Evolutionary conservation across 1,140 invertebrate species (phyloP).

Genomic region (Daktulosphaira vitifoliae): DNA sequence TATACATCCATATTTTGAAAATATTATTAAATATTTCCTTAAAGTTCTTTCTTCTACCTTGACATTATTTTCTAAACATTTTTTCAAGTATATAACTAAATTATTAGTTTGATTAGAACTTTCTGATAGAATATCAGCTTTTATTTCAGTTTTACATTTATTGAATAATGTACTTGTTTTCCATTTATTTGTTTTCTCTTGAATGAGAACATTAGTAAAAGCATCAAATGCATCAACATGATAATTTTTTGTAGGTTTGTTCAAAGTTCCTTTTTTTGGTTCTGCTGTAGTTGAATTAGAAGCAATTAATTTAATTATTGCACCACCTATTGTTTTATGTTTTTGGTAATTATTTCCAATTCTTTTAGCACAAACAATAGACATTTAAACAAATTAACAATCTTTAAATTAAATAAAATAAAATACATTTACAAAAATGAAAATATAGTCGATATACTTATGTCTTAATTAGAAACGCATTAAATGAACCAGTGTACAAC

Average conservation of each 20-base stretch:
- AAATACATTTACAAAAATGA: too few species aligned
- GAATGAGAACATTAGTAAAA: background rate
- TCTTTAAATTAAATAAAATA: too few species aligned
- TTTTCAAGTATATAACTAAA: background rate
- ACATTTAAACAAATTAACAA: too few species aligned
- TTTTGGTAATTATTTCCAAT: background rate
- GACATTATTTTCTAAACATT: background rate
- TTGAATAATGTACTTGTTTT: background rate
- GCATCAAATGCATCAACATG: conserved; percentile 7
- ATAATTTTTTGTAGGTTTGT: background rate
- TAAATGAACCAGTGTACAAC: too few species aligned
- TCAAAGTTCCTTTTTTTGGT: background rate
- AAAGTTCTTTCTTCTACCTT: background rate
- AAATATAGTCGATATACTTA: too few species aligned
- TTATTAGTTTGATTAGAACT: background rate
- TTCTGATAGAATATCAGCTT: background rate
- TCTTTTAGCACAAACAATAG: too few species aligned
- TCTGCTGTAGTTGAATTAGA: background rate
- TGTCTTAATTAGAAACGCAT: too few species aligned
- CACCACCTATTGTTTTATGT: background rate
- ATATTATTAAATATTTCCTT: background rate
- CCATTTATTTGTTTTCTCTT: conserved; percentile 10
- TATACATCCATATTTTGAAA: background rate
- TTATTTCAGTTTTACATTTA: background rate
- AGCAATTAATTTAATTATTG: background rate